Base-by-base conservation (phyloP, 2,888 invertebrate genomes). In the Phoenoteleia sp. region DNA sequence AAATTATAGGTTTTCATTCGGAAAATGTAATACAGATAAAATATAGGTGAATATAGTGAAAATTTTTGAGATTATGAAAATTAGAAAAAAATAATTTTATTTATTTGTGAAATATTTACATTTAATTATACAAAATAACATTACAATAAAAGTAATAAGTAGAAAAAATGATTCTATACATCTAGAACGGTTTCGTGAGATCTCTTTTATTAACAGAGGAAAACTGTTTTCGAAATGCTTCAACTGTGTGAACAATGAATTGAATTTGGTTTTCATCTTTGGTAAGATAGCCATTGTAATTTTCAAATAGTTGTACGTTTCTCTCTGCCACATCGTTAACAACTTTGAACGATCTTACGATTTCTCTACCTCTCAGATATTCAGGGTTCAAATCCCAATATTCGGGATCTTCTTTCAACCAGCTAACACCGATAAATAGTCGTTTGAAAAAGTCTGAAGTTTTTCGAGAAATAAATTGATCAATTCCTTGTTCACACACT, bases 401-500 rank as follows among this genome's bases (percentile, higher is more conserved):
- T 27, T 54, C 23, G 42, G 56, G 56, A 21, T 66, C 58, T 45
- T 45, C 19, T 13, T 71, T 9, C 15, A 71, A 9, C 56, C 58
- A 71, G 27, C 47, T 15, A 21, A 23, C 36, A 21, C 33, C 58
- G 9, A 56, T 58, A 58, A 58, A 71, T n/a, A 27, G 27, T 23
- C 29, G 58, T 47, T 71, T 11, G n/a, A 71, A 71, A 71, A 58
- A 56, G 7, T 7, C 15, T 11, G 33, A 15, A 25, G 42, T 17
- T 49, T 54, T 75, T 33, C 36, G 29, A 64, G 66, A 75, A 66
- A 75, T 54, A 17, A 75, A 75, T 45, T 75, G 75, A 15, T 75
- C 54, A 52, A 75, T 54, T 21, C 75, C 64, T 75, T 66, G 27
- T 54, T 75, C 21, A 66, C 54, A 45, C 49, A 64, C 29, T 6